A percentile compares a stretch with the other conserved stretches of the same genome.
phyloP scores from a whole-genome alignment of 1,140 invertebrate species.

The Drosophila grimshawi region DNA sequence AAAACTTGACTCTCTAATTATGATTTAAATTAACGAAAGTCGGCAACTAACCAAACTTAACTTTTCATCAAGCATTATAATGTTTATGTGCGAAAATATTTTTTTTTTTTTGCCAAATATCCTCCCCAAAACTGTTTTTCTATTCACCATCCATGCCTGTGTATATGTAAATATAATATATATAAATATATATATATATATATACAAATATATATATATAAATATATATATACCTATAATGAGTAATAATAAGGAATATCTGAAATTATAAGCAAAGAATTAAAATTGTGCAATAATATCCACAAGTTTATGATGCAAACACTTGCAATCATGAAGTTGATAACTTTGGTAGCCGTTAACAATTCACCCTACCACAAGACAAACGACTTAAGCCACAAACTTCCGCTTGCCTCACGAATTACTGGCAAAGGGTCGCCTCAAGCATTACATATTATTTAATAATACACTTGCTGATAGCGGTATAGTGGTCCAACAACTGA shows the following conservation, averaged over 20 bases:
- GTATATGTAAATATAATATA: too few species aligned
- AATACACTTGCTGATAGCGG: constrained; percentile 48
- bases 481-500: constrained; percentile 5
- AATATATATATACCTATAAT: neutral
- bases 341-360: constrained; percentile 24
- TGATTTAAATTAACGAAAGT: too few species aligned
- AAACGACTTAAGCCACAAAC: constrained; percentile 71
- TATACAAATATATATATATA: too few species aligned
- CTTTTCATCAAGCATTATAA: too few species aligned
- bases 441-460: constrained; percentile 73
- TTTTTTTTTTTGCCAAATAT: too few species aligned
- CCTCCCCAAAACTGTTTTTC: too few species aligned
- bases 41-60: too few species aligned
- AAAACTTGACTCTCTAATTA: too few species aligned
- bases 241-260: neutral
- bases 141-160: too few species aligned
- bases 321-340: constrained; percentile 33
- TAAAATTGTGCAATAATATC: constrained; percentile 14
- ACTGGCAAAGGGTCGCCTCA: constrained; percentile 37
- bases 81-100: too few species aligned
- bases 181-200: neutral
- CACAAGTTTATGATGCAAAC: constrained; percentile 52
- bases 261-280: neutral
- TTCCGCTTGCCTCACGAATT: constrained; percentile 43
- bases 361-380: constrained; percentile 49